Conservation (phyloP, 2,888 invertebrate species). For the Drosophila vallismaia region DNA sequence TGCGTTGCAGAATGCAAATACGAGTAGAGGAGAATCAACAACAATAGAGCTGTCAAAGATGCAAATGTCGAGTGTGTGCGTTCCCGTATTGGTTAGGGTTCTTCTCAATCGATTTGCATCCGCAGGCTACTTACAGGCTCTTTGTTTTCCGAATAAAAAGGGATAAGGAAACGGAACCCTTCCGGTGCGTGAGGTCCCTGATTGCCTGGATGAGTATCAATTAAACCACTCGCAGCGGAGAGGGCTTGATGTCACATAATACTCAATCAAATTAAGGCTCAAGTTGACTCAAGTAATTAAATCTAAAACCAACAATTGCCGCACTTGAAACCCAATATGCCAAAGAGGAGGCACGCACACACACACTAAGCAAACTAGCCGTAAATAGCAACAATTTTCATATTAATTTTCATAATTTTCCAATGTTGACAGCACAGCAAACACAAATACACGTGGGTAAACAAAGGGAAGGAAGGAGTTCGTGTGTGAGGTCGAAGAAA, state of each 20-base stretch:
- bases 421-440: slow-evolving; percentile 72
- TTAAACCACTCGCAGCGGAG: slow-evolving; percentile 23
- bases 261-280: slow-evolving; percentile 73
- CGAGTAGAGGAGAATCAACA: slow-evolving; percentile 39
- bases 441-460: slow-evolving; percentile 70
- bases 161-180: slow-evolving; percentile 30
- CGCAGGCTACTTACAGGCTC: slow-evolving; percentile 35
- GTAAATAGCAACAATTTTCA: slow-evolving; percentile 73
- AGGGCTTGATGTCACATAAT: slow-evolving; percentile 63
- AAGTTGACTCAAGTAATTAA: slow-evolving; percentile 77
- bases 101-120: slow-evolving; percentile 59
- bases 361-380: slow-evolving; percentile 15
- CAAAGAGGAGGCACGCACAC: slow-evolving; percentile 12
- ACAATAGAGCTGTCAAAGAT: slow-evolving; percentile 55
- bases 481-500: slow-evolving; percentile 13
- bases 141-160: slow-evolving; percentile 32
- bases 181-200: slow-evolving; percentile 25
- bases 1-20: slow-evolving; percentile 62
- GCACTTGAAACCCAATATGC: slow-evolving; percentile 46
- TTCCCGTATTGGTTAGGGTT: slow-evolving; percentile 25
- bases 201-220: slow-evolving; percentile 27
- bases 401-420: slow-evolving; percentile 77
- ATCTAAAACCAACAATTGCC: slow-evolving; percentile 73
- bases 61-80: slow-evolving; percentile 54
- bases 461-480: slow-evolving; percentile 42